Evolutionary conservation across 2,113 vertebrate genomes (phyloP), one percentile per base, ranked within the genome.

Genomic region (Pterophyllum scalare): DNA sequence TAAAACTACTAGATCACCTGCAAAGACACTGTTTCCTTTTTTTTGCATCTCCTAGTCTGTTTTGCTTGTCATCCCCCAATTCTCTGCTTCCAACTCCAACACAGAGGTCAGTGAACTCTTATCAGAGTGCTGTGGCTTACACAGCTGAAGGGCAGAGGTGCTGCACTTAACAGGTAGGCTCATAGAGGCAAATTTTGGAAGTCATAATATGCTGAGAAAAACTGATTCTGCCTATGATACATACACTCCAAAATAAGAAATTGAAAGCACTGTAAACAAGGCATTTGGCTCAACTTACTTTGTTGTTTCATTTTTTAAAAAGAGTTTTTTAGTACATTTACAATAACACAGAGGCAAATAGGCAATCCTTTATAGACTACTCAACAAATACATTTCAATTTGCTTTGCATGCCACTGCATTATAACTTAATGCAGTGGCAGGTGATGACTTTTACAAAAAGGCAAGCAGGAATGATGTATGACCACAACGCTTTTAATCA

Each of bases 51-150:
- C 54, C 31, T 86, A 65, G 78, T 77, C n/a, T 81, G 74, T 84
- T 88, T 86, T 60, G 35, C 54, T 81, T 81, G 70, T 86, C 85
- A 77, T 67, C 43, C 5, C 24, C 38, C 60, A 56, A 31, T 75
- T 84, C 62, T 84, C 58, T 72, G 12, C 79, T 33, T 13, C 22
- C 46, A 49, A 58, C n/a, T 79, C 28, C 49, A 59, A 85, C 84
- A 88, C 6, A 10, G 75, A 77, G 87, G 77, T 93, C 89, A 62
- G 43, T 61, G 83, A 89, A 72, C 83, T 87, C 56, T 80, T 46
- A 70, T 89, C 85, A 77, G 65, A 78, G 28, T 22, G 67, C 79
- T 75, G 59, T 54, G 67, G 88, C 70, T 87, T 88, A 84, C 76
- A 87, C 67, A 56, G 61, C 46, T 26, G n/a, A 10, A 54, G 87